Evolutionary conservation across 2,888 invertebrate species (phyloP), one percentile per base, ranked within the genome.

Genomic region (Agrypnus murinus): DNA sequence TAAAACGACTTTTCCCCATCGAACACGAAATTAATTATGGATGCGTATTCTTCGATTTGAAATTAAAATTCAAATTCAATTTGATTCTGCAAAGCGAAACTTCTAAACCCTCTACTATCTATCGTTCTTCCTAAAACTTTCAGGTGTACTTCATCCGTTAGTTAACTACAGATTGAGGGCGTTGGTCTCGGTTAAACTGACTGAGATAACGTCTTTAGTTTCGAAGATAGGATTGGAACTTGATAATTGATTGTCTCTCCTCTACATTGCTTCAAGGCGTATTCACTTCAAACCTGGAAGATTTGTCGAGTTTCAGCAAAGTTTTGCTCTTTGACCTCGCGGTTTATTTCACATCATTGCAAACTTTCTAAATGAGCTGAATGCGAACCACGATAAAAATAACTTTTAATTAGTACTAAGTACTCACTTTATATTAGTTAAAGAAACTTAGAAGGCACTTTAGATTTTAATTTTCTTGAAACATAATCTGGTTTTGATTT

Each of bases 211-310:
- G 36, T 53, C 64, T 64, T 64, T 53, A 64, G 53, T 50, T 55
- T 48, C 12, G 31, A 36, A 48, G 62, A 62, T 62, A 46, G 31
- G 36, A 48, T 64, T 64, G 17, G 38, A 64, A 64, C 64, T 50
- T 50, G 14, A 45, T 63, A 63, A 63, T 63, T 50, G 64, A 64
- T 64, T 64, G 50, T 64, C 64, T 40, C 53, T 53, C 34, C 17
- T 25, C 25, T 34, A 40, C 46, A 45, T 12, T 31, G 60, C 62
- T 36, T 5, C 55, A 17, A 25, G 55, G 55, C 55, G 32, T 36
- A 15, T 55, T 15, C 55, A 25, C 5, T 25, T 25, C 5, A 55
- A 34, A 55, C 36, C 17, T 36, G 8, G 31, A 36, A 36, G 50
- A 50, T 50, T 50, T 31, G 12, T 50, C 5, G 34, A 55, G 10